Evolutionary conservation across 1,140 invertebrate genomes (phyloP).

Genomic region (Teleopsis dalmanni): DNA sequence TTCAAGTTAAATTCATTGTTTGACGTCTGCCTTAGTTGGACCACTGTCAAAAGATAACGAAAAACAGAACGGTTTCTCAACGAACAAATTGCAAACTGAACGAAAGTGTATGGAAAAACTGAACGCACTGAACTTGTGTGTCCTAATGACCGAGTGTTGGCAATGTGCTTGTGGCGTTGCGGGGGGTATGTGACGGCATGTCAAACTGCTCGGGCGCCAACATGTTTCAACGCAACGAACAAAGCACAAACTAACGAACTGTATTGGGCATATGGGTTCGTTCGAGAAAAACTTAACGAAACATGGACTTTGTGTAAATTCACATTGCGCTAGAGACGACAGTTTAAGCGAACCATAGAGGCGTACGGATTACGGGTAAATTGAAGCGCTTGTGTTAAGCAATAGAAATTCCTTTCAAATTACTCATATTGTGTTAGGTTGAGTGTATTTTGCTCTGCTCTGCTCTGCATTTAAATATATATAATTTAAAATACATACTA

Average conservation of each 20-base stretch:
- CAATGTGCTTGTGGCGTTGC: background rate
- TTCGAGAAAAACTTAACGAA: slow-evolving; percentile 27
- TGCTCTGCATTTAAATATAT: slow-evolving; percentile 2
- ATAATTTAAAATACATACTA: slow-evolving; percentile 15
- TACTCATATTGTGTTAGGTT: slow-evolving; percentile 20
- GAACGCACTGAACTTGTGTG: background rate
- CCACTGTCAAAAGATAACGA: slow-evolving; percentile 6
- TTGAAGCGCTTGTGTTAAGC: slow-evolving; percentile 2
- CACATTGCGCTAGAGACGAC: slow-evolving; percentile 35
- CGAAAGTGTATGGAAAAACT: background rate
- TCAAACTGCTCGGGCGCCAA: slow-evolving; percentile 10
- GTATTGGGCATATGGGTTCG: background rate
- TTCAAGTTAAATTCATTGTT: background rate
- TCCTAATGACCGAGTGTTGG: slow-evolving; percentile 17
- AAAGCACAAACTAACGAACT: slow-evolving; percentile 15
- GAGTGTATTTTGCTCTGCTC: slow-evolving; percentile 32
- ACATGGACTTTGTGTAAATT: slow-evolving; percentile 33
- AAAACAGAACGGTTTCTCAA: background rate
- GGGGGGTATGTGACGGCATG: background rate
- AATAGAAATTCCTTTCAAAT: background rate
- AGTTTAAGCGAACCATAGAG: slow-evolving; percentile 45
- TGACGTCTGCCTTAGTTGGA: slow-evolving; percentile 1
- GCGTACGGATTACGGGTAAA: slow-evolving; percentile 41
- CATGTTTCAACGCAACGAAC: slow-evolving; percentile 7
- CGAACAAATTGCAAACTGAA: background rate